Base-by-base conservation (phyloP, 2,888 invertebrate species). In the Microctonus aethiopoides region DNA sequence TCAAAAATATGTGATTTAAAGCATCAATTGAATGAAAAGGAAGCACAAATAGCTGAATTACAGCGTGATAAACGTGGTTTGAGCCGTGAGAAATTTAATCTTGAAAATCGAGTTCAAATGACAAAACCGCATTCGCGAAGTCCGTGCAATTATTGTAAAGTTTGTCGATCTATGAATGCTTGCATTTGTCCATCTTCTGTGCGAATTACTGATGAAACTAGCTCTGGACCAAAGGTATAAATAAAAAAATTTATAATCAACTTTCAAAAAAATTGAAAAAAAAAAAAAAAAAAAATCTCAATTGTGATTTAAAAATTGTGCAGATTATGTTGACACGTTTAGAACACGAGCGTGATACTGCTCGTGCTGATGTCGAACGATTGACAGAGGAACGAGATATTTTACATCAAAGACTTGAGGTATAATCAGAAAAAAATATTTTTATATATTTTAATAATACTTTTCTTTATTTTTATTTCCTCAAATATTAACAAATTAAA, bases 311-410 rank as follows among this genome's bases (percentile, higher is more conserved):
- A 24, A 22, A n/a, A 9, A n/a, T 22, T 56, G 65, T 81, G 64
- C 75, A 89, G 89, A 73, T 79, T 7, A 77, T 75, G 36, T 76
- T 88, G 26, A 88, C 87, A 75, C 84, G 88, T 70, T 76, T 86
- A 51, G 87, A 88, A 78, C 85, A 87, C 34, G 92, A 92, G 83
- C 86, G 90, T 51, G 91, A 92, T 77, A 76, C 88, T 6, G 87
- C 89, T 2, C 87, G 88, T 73, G 86, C 87, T 0, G 91, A 91
- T 74, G 83, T 91, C 10, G 87, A 88, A 69, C 87, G 90, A 39
- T 78, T 91, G n/a, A 89, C 90, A 72, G 88, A 89, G 77, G 92
- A 92, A 82, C 87, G 90, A 46, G 89, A 91, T 77, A 87, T 88
- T 0, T 80, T 92, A 10, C 88, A 89, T 32, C 88, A 90, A 72